Conservation (phyloP, 1,140 invertebrate genomes). For the Drosophila ercepeae region DNA sequence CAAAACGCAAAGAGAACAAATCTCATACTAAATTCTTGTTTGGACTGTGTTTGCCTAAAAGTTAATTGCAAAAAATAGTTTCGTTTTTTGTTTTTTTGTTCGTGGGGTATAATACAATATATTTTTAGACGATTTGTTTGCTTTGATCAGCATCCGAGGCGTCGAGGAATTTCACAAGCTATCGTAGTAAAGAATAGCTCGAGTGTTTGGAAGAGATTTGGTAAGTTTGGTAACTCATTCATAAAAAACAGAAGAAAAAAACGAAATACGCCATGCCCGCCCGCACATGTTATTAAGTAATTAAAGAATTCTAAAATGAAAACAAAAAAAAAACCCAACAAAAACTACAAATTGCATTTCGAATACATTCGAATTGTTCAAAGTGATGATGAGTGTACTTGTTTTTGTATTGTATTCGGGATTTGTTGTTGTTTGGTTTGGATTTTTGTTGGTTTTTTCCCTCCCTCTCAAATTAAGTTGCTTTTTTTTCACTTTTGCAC, state of each 20-base stretch:
- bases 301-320: slow-evolving; percentile 47
- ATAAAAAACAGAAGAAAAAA: slow-evolving; percentile 27
- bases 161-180: slow-evolving; percentile 44
- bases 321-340: slow-evolving; percentile 24
- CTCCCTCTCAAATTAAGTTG: slow-evolving; percentile 7
- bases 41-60: slow-evolving; percentile 33
- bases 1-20: slow-evolving; percentile 21
- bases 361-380: slow-evolving; percentile 55
- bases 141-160: slow-evolving; percentile 40
- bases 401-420: slow-evolving; percentile 45
- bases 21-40: slow-evolving; percentile 36
- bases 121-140: slow-evolving; percentile 46
- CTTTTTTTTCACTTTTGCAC: slow-evolving; percentile 49
- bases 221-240: slow-evolving; percentile 34
- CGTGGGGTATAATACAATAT: slow-evolving; percentile 22
- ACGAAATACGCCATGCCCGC: slow-evolving; percentile 22
- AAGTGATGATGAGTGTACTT: slow-evolving; percentile 54
- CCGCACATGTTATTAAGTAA: slow-evolving; percentile 59
- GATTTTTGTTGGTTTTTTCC: slow-evolving; percentile 22
- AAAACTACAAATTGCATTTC: slow-evolving; percentile 51
- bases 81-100: slow-evolving; percentile 19
- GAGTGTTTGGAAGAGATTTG: slow-evolving; percentile 11
- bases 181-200: slow-evolving; percentile 49
- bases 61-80: slow-evolving; percentile 44
- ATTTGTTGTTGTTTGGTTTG: slow-evolving; percentile 33